Evolutionary conservation across 2,113 vertebrate species (phyloP), one percentile per base, ranked within the genome.

Genomic region (Dicentrarchus labrax): DNA sequence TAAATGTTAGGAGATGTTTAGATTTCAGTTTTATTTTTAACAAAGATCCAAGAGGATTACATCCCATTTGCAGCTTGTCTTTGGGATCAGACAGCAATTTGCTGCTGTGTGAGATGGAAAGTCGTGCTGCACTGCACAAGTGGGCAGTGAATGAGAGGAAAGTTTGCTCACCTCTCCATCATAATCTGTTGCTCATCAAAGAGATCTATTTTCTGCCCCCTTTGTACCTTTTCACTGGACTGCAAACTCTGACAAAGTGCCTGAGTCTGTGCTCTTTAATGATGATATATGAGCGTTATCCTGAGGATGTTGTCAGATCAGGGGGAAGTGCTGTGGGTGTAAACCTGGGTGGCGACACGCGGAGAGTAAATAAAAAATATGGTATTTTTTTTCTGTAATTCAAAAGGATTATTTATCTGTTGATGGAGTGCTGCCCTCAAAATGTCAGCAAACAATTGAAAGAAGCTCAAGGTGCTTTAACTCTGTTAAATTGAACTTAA

Each of bases 181-280:
- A 83, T 90, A 86, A 91, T 89, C 89, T 78, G 24, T 48, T 76
- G 61, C 75, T 92, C 84, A 89, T 92, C 80, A 92, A 72, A 85
- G 80, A 68, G 65, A 86, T 90, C 83, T 83, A 88, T 88, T 86
- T 72, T 88, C 85, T 77, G 74, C 45, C 78, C 83, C 41, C 69
- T 88, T 88, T 84, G 70, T 75, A 90, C 79, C 74, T 83, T 87
- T 89, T 78, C 53, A 61, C 65, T 17, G 76, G 83, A 82, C 83
- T 78, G 73, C 84, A 87, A 90, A 85, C 59, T 86, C 76, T 85
- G 86, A 91, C 84, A 84, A 84, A 91, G 79, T 82, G 76, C 50
- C 80, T 2, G 38, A 65, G 72, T 72, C 72, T 0, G 21, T 77
- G 73, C 64, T 69, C 86, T 89, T 87, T 91, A 91, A 93, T 88